These are phyloP conservation scores for Maniola jurtina DNA, from an alignment of 1,140 invertebrate genomes.

Conservation along the genomic window DNA sequence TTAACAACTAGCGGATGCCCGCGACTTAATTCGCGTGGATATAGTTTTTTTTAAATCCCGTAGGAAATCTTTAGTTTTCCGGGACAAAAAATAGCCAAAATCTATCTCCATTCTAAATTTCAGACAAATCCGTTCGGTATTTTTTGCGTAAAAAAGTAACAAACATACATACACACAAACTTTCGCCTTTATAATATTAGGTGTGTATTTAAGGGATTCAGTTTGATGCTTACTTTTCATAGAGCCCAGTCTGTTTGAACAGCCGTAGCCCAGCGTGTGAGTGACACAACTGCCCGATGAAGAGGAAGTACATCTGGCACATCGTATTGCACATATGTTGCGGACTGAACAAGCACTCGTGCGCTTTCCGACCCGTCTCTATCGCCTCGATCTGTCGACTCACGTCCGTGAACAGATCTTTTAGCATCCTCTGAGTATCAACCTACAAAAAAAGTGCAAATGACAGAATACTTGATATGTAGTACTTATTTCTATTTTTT, in stretches of 20 bases:
- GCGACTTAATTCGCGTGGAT: no score
- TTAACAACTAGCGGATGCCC: no score
- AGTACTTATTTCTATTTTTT: no score
- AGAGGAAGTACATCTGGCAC: conserved; percentile 96
- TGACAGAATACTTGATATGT: no score
- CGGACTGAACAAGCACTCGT: conserved; percentile 94
- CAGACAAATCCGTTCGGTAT: no score
- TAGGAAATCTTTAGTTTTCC: no score
- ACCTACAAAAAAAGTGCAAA: conserved; percentile 50
- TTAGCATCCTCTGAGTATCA: conserved; percentile 82
- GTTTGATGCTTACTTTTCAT: conserved; percentile 71
- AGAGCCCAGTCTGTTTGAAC: conserved; percentile 88
- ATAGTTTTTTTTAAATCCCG: no score
- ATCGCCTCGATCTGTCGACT: conserved; percentile 87
- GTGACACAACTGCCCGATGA: conserved; percentile 92
- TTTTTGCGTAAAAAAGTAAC: no score
- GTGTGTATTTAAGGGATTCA: neutral
- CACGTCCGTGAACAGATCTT: conserved; percentile 91
- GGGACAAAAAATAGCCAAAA: no score
- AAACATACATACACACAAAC: no score
- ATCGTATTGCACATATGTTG: conserved; percentile 92
- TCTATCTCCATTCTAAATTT: no score
- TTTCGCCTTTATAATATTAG: no score
- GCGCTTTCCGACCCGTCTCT: conserved; percentile 85
- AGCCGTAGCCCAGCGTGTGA: conserved; percentile 85